These are phyloP conservation scores for Oscheius myriophilus DNA, from an alignment of 2,888 invertebrate species.

Conservation along the genomic window DNA sequence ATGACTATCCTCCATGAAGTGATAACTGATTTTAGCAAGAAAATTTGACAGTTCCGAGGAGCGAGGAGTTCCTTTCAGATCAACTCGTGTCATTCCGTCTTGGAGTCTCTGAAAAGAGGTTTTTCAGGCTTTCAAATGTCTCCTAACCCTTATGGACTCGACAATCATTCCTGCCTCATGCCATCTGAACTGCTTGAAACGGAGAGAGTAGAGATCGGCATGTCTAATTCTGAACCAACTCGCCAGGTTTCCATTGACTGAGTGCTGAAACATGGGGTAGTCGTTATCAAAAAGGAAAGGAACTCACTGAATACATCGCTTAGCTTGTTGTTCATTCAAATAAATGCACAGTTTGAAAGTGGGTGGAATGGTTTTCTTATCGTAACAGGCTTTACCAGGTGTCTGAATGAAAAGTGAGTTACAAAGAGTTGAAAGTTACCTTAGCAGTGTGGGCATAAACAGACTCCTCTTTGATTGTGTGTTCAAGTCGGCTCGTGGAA, in stretches of 20 bases:
- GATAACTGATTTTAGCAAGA: no score
- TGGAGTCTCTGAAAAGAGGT: not conserved
- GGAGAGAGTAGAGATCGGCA: not conserved
- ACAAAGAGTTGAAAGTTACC: no score
- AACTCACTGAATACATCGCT: conserved; percentile 3
- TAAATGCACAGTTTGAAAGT: not conserved
- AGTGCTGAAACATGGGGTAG: conserved; percentile 2
- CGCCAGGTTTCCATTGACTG: conserved; percentile 22
- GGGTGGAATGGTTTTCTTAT: not conserved
- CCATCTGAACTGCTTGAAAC: not conserved
- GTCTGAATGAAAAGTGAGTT: not conserved
- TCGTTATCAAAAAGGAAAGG: conserved; percentile 2
- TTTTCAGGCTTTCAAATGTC: conserved; percentile 1
- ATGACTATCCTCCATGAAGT: no score
- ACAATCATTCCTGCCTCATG: conserved; percentile 23
- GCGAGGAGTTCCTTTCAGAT: no score
- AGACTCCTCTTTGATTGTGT: not conserved
- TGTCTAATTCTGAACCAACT: conserved; percentile 19
- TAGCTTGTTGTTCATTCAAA: not conserved
- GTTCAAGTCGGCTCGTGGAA: conserved; percentile 9
- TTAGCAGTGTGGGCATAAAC: no score
- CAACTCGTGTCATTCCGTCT: no score
- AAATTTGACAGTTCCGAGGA: no score
- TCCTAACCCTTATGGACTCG: not conserved
- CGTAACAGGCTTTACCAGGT: not conserved